phyloP scores from a whole-genome alignment of 2,113 vertebrate genomes.

The Petromus typicus region DNA sequence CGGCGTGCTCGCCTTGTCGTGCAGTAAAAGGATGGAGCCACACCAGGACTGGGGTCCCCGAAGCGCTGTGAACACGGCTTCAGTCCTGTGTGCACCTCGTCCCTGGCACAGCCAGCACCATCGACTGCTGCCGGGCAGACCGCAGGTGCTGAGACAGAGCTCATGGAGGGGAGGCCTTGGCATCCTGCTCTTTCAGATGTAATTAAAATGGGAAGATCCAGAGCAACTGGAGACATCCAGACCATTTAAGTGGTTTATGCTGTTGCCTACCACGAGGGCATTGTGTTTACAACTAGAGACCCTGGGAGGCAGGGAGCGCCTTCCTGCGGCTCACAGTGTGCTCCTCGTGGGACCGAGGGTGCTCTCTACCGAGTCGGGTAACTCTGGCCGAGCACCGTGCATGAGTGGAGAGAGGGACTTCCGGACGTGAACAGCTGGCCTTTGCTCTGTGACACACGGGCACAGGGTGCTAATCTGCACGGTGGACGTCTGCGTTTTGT shows the following conservation, averaged over 20 bases:
- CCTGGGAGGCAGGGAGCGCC: neutral
- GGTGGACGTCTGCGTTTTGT: neutral
- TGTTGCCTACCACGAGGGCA: neutral
- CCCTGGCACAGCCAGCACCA: neutral
- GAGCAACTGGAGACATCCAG: slow-evolving; percentile 27
- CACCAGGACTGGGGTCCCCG: neutral
- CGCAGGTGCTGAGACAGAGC: neutral
- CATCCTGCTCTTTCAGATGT: slow-evolving; percentile 7
- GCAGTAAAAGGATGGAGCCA: neutral
- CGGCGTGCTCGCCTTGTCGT: neutral
- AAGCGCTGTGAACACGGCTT: neutral
- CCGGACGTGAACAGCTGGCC: neutral
- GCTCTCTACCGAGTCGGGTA: neutral
- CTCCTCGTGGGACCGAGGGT: neutral
- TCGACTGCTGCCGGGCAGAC: neutral
- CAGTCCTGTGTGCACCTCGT: neutral
- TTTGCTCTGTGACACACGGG: neutral
- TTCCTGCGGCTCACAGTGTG: neutral
- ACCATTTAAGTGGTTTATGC: neutral
- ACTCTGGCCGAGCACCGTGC: neutral
- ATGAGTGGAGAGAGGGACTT: neutral
- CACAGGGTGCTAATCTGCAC: neutral
- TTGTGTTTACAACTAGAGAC: neutral
- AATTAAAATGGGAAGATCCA: neutral
- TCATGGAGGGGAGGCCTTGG: neutral